Percentiles rank a stretch among this genome's conserved stretches.
Evolutionary conservation across 2,797 vertebrate genomes (phyloP).

Genomic region (Caiman crocodilus): DNA sequence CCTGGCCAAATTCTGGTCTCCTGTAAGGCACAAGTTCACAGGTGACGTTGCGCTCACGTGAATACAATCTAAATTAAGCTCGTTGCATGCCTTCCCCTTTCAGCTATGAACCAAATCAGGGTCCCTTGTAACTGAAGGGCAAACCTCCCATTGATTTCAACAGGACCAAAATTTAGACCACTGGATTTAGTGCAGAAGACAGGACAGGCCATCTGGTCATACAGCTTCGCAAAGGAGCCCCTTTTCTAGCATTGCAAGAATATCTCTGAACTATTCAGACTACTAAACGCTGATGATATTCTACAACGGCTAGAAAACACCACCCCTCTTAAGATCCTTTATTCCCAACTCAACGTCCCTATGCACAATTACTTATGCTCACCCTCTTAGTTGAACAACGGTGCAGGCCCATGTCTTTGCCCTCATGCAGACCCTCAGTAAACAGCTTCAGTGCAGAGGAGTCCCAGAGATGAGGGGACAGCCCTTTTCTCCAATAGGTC

Average conservation of each 20-base stretch:
- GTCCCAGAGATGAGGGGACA: background rate
- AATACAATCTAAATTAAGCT: background rate
- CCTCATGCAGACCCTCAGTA: background rate
- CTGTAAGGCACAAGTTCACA: background rate
- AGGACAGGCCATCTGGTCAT: too few relatives aligned
- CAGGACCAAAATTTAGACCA: background rate
- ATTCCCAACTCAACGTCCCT: background rate
- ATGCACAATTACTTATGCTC: background rate
- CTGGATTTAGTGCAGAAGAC: background rate
- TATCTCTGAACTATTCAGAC: background rate
- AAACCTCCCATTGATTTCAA: background rate
- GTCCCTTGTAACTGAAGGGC: background rate
- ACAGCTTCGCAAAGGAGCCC: background rate
- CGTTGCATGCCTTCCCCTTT: accelerated
- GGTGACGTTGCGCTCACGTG: background rate
- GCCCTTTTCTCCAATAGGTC: background rate
- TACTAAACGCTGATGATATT: too few relatives aligned
- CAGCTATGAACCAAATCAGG: background rate
- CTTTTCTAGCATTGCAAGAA: background rate
- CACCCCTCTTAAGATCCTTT: background rate
- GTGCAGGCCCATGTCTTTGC: accelerated
- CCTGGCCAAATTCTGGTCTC: accelerated
- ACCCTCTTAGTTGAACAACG: background rate
- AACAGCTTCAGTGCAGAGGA: background rate
- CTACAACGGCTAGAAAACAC: too few relatives aligned